Base-by-base conservation (phyloP, 2,888 invertebrate genomes). In the Stratiomys singularior region DNA sequence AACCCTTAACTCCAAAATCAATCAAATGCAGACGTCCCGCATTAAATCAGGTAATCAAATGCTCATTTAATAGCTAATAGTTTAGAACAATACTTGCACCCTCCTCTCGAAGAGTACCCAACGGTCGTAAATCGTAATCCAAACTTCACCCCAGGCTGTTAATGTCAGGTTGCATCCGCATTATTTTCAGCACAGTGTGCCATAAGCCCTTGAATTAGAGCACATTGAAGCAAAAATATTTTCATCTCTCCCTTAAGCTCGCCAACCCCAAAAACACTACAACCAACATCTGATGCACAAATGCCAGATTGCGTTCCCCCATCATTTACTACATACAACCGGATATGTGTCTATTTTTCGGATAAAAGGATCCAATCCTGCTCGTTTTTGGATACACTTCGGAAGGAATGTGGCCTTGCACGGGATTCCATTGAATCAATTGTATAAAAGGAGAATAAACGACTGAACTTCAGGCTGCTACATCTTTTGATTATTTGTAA, bases 141-240 rank as follows among this genome's bases (percentile, higher is more conserved):
- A 13, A 23, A 21, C 13, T 13, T 9, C 74, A 52, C 25, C 60
- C 58, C 25, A n/a, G 5, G 23, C 21, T 56, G 72, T 72, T 78
- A 80, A 85, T 86, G 85, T 86, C 85, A 85, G 84, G 84, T 85
- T 83, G 84, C 83, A 84, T 86, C 83, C 83, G 83, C 58, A 58
- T 74, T 74, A 58, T 58, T 23, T 30, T 58, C 74, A 58, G 58
- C 74, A n/a, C n/a, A 23, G 85, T 85, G 86, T 86, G 86, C 84
- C 86, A 86, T 87, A 86, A 87, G 86, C 86, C 85, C 85, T 85
- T 84, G 86, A 84, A 86, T 87, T 86, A 86, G 85, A 86, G 85
- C 84, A 84, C 84, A 85, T 80, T 81, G 82, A 82, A 44, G 44
- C 71, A 71, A 74, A 78, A 77, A 72, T 46, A 66, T n/a, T 60